These are phyloP conservation scores for Oxygymnocypris stewartii DNA, from an alignment of 2,113 vertebrate species.

Conservation along the genomic window DNA sequence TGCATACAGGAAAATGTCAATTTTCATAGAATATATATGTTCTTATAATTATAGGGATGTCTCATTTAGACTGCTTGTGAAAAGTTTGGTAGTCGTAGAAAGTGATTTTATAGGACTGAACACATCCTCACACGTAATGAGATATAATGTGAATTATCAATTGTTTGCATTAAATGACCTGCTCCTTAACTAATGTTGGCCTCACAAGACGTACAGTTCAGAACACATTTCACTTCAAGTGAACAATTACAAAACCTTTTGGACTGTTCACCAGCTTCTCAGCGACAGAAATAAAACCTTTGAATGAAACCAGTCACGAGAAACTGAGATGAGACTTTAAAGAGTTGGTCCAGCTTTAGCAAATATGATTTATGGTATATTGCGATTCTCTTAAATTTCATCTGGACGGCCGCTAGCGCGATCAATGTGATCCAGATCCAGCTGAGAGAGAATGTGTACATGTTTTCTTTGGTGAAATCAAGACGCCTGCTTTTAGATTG, in stretches of 20 bases:
- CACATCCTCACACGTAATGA: neutral
- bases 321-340: constrained; percentile 66
- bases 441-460: constrained; percentile 64
- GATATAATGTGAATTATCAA: neutral
- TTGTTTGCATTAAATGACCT: neutral
- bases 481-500: constrained; percentile 39
- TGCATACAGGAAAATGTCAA: neutral
- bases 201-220: neutral
- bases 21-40: neutral
- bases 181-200: neutral
- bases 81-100: neutral
- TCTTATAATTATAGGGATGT: neutral
- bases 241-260: neutral
- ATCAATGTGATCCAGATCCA: constrained; percentile 57
- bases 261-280: neutral
- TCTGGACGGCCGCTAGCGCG: constrained; percentile 42
- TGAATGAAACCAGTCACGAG: constrained; percentile 62
- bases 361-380: constrained; percentile 60
- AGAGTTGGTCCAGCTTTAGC: constrained; percentile 51
- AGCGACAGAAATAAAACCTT: constrained; percentile 35
- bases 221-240: neutral
- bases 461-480: constrained; percentile 60
- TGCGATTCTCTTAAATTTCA: constrained; percentile 61
- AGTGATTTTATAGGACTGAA: neutral
- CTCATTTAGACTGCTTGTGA: neutral